These are phyloP conservation scores for Hedychridium roseum DNA, from an alignment of 2,888 invertebrate species.

Conservation along the genomic window DNA sequence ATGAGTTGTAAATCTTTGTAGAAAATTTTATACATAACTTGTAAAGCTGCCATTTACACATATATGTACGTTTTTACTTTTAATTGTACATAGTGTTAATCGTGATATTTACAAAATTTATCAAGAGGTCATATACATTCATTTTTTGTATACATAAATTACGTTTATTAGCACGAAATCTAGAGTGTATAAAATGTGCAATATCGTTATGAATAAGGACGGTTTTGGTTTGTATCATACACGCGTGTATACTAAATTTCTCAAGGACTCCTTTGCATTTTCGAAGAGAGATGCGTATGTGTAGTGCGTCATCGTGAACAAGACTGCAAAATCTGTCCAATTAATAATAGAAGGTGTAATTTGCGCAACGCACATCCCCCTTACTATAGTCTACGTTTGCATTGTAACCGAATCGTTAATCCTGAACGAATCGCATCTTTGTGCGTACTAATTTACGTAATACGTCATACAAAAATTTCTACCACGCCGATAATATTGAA, in stretches of 20 bases:
- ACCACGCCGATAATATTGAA: conserved; percentile 9
- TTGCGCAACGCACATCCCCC: conserved; percentile 33
- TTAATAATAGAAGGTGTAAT: conserved; percentile 37
- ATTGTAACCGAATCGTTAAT: conserved; percentile 7
- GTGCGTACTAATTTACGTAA: conserved; percentile 22
- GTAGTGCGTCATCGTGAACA: conserved; percentile 38
- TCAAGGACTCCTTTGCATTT: conserved; percentile 19
- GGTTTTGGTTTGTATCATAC: too few species aligned
- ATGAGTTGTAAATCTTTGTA: conserved; percentile 20
- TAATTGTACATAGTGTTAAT: conserved; percentile 33
- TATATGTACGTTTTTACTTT: conserved; percentile 25
- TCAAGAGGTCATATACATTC: conserved; percentile 14
- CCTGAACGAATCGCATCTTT: conserved; percentile 12
- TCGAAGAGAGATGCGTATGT: conserved; percentile 19
- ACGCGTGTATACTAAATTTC: too few species aligned
- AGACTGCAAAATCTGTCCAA: conserved; percentile 62
- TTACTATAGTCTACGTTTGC: conserved; percentile 20
- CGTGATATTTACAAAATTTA: too few species aligned
- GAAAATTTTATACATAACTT: conserved; percentile 37
- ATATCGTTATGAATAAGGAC: conserved; percentile 6
- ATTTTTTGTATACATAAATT: conserved; percentile 23
- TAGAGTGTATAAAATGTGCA: conserved; percentile 25
- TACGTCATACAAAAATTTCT: conserved; percentile 15
- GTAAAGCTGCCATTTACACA: conserved; percentile 38
- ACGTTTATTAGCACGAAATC: conserved; percentile 13